Conservation (phyloP, 2,797 vertebrate species). For the Lacerta viridis region DNA sequence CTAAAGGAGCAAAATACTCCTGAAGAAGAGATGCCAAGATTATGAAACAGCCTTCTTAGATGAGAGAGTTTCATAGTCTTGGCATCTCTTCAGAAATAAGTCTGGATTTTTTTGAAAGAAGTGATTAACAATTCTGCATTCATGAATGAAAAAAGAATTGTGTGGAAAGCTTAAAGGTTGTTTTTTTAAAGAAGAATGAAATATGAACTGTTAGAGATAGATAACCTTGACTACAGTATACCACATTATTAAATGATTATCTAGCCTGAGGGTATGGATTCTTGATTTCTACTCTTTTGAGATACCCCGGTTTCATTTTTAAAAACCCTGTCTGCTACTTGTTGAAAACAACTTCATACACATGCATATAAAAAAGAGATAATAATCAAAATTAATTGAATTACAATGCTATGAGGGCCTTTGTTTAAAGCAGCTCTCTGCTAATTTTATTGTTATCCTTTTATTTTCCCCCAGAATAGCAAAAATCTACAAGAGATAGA, state of each 20-base stretch:
- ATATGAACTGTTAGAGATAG: neutral
- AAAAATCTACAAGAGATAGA: constrained; percentile 70
- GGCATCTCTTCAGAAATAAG: too few relatives aligned
- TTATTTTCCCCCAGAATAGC: constrained; percentile 68
- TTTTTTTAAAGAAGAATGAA: neutral
- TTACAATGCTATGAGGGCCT: neutral
- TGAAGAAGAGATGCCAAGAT: neutral
- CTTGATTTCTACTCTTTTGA: neutral
- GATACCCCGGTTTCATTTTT: neutral
- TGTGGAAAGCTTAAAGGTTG: neutral
- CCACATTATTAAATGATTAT: neutral
- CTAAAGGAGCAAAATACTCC: neutral
- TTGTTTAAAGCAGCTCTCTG: neutral
- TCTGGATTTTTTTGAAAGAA: neutral
- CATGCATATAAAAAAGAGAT: too few relatives aligned
- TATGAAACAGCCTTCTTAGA: neutral
- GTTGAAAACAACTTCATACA: neutral
- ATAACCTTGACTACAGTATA: neutral
- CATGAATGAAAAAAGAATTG: neutral
- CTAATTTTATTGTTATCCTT: neutral
- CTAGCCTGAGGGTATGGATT: neutral
- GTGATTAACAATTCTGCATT: neutral
- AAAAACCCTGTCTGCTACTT: neutral
- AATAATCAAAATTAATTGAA: neutral
- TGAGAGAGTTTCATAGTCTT: neutral